Evolutionary conservation across 2,113 vertebrate species (phyloP).

Genomic region (Choloepus hoffmanni): DNA sequence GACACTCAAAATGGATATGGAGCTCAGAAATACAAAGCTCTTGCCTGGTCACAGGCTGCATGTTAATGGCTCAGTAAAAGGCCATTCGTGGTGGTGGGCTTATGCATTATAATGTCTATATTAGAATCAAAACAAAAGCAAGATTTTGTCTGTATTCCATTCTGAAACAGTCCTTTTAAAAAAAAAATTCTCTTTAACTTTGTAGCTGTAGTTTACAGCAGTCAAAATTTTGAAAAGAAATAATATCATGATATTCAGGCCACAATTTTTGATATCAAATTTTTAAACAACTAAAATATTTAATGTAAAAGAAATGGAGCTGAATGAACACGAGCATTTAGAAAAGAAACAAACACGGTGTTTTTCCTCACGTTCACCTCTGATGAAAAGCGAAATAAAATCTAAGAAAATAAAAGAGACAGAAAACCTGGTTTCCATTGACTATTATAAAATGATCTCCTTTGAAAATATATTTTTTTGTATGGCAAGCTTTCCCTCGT

Average conservation of each 20-base stretch:
- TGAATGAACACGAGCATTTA: background rate
- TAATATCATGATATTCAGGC: background rate
- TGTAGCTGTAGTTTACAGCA: background rate
- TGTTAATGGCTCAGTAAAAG: background rate
- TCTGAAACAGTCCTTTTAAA: constrained; percentile 1
- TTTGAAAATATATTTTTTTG: constrained; percentile 41
- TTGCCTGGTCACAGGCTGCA: background rate
- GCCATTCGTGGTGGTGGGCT: background rate
- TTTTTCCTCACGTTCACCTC: background rate
- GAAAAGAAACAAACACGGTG: background rate
- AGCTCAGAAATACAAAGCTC: constrained; percentile 38
- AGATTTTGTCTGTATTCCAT: background rate
- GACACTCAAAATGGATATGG: background rate
- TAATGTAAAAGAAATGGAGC: background rate
- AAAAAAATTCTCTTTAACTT: background rate
- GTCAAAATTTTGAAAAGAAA: constrained; percentile 31
- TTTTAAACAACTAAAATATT: constrained; percentile 33
- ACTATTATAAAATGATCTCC: constrained; percentile 7
- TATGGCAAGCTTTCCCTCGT: background rate
- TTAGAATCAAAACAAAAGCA: constrained; percentile 69
- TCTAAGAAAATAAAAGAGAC: background rate
- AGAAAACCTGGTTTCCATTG: constrained; percentile 61
- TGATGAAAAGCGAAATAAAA: constrained; percentile 48
- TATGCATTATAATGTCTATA: background rate
- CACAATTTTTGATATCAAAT: background rate